These are phyloP conservation scores for Octodon degus DNA, from an alignment of 2,113 vertebrate genomes.

Conservation along the genomic window DNA sequence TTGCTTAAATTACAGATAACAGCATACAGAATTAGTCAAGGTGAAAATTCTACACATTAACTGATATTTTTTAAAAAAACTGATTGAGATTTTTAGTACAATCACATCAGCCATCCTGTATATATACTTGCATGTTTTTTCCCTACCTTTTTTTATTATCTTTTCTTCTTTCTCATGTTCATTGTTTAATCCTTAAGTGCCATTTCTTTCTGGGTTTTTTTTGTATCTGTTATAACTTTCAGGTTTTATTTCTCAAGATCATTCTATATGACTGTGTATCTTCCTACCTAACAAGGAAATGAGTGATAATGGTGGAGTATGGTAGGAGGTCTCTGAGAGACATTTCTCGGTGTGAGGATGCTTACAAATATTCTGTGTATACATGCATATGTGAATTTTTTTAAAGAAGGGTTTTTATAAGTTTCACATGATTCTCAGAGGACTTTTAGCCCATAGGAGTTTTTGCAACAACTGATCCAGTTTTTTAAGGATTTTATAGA, in stretches of 20 bases:
- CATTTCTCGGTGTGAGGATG: background rate
- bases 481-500: constrained; percentile 27
- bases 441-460: background rate
- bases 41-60: too few species aligned
- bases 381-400: background rate
- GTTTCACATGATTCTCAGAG: background rate
- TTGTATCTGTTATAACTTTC: too few species aligned
- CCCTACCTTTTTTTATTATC: too few species aligned
- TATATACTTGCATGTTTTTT: too few species aligned
- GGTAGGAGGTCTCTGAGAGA: background rate
- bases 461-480: background rate
- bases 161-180: too few species aligned
- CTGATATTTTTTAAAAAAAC: too few species aligned
- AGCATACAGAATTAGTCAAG: too few species aligned
- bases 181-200: too few species aligned
- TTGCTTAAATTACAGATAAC: too few species aligned
- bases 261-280: background rate
- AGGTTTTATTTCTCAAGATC: background rate
- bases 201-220: too few species aligned
- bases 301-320: background rate
- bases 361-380: background rate
- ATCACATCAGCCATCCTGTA: too few species aligned
- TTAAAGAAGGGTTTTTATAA: background rate
- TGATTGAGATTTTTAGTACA: too few species aligned
- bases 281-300: background rate